Conservation (phyloP, 2,888 invertebrate species). For the Piscicola geometra region DNA sequence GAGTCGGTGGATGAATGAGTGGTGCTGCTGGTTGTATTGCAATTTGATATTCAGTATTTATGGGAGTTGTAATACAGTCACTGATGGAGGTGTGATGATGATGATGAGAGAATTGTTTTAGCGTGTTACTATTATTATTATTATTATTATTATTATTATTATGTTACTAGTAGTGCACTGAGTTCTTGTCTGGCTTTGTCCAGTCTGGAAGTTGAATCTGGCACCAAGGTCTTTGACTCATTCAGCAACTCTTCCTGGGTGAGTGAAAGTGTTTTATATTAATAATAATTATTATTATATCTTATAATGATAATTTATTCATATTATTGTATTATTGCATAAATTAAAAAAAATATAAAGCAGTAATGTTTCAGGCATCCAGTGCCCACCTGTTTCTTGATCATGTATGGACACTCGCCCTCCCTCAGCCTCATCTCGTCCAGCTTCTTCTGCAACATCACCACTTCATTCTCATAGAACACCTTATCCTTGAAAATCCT, state of each 20-base stretch:
- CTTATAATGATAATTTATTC: no score
- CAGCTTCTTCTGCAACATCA: background rate
- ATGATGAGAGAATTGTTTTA: background rate
- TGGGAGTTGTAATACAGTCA: no score
- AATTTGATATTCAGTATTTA: no score
- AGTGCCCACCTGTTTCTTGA: background rate
- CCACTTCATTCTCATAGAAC: slow-evolving; percentile 3
- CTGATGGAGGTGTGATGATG: background rate
- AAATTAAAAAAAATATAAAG: no score
- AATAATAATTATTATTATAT: no score
- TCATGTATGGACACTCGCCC: slow-evolving; percentile 2
- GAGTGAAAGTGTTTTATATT: no score
- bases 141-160: no score
- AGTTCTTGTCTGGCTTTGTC: slow-evolving; percentile 6
- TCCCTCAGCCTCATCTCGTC: slow-evolving; percentile 3
- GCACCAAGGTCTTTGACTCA: background rate
- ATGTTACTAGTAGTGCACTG: no score
- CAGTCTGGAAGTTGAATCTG: background rate
- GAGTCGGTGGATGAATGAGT: no score
- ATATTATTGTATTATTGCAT: no score
- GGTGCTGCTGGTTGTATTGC: no score
- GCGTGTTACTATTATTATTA: background rate
- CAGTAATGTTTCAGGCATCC: no score
- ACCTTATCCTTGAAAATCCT: slow-evolving; percentile 8
- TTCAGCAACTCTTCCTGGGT: background rate